A percentile compares a stretch with the other conserved stretches of the same genome.
These are phyloP conservation scores for Cephalopachus bancanus DNA, from an alignment of 2,797 vertebrate genomes.

Conservation along the genomic window DNA sequence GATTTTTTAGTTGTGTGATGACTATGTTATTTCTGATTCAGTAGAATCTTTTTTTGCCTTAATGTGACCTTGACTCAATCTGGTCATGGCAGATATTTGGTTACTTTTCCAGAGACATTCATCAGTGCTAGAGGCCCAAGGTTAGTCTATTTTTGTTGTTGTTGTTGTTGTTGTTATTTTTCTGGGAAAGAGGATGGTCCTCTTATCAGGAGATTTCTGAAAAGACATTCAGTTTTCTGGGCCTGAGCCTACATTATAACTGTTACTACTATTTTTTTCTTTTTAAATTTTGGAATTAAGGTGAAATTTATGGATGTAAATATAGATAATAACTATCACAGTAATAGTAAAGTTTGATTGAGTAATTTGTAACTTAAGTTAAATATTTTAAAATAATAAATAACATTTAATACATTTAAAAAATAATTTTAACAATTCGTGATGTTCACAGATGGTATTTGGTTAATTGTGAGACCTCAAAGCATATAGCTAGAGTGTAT, in stretches of 20 bases:
- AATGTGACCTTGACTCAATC: background rate
- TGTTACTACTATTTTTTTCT: slow-evolving; percentile 2
- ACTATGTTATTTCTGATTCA: slow-evolving; percentile 11
- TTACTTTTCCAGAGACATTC: background rate
- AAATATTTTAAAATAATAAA: background rate
- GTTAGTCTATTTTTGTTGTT: background rate
- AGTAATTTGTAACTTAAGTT: background rate
- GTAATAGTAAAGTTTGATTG: slow-evolving; percentile 1
- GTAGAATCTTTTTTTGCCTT: background rate
- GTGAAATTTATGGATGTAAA: background rate
- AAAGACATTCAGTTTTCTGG: background rate
- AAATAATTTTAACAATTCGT: too few species aligned
- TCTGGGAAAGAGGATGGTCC: background rate
- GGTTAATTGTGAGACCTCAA: background rate
- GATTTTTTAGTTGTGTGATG: background rate
- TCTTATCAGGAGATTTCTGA: background rate
- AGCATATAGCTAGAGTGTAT: background rate
- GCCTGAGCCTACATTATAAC: background rate
- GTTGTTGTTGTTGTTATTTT: background rate
- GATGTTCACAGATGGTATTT: background rate
- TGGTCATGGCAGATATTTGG: background rate
- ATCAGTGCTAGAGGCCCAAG: background rate
- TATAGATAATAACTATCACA: background rate
- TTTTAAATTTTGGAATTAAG: background rate
- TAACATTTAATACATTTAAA: background rate